Conservation (phyloP, 2,113 vertebrate species). For the Malurus melanocephalus region DNA sequence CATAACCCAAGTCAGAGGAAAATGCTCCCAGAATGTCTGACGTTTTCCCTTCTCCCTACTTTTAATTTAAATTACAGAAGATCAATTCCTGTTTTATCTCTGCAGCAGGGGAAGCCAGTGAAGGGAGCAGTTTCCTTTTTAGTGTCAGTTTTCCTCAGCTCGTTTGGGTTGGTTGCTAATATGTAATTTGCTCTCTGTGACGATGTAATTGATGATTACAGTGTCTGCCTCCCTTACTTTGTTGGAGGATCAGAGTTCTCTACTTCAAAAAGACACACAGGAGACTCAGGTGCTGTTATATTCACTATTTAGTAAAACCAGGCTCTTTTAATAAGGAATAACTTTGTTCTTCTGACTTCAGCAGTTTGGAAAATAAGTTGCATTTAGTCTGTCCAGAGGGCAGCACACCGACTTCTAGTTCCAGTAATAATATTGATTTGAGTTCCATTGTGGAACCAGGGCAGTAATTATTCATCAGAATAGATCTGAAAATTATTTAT, state of each 20-base stretch:
- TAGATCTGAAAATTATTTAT: not conserved
- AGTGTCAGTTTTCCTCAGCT: not conserved
- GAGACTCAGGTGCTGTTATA: constrained; percentile 23
- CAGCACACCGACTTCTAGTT: not conserved
- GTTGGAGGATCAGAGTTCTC: constrained; percentile 26
- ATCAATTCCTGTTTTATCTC: constrained; percentile 21
- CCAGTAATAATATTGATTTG: constrained; percentile 7
- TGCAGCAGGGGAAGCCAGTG: not conserved
- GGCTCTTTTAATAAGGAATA: not conserved
- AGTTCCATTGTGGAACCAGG: not conserved
- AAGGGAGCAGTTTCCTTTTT: not conserved
- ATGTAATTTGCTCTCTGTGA: constrained; percentile 35
- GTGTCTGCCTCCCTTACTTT: constrained; percentile 4
- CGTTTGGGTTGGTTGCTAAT: not conserved
- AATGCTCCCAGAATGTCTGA: not conserved
- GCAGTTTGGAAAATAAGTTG: constrained; percentile 2
- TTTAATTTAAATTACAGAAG: constrained; percentile 2
- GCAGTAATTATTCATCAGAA: constrained; percentile 8
- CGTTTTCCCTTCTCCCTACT: not conserved
- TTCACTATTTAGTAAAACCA: not conserved
- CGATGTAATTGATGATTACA: constrained; percentile 39
- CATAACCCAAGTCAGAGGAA: not conserved
- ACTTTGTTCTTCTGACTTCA: not conserved
- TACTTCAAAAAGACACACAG: constrained; percentile 16
- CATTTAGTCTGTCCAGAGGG: not conserved